Conservation (phyloP, 1,140 invertebrate species). For the Octopus bimaculoides region DNA sequence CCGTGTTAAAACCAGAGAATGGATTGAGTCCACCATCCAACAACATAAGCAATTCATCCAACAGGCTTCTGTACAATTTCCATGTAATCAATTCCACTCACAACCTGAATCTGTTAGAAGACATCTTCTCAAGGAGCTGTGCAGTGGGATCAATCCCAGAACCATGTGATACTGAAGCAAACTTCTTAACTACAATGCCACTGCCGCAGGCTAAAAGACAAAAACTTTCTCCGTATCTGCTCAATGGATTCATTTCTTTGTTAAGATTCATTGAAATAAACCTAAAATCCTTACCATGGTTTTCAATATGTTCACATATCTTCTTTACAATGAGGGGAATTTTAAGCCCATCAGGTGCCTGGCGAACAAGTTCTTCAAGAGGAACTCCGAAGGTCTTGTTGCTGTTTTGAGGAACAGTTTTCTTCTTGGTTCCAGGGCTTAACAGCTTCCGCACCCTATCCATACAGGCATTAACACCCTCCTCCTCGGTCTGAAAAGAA, state of each 20-base stretch:
- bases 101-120: background rate
- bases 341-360: constrained; percentile 28
- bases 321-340: constrained; percentile 49
- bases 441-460: constrained; percentile 47
- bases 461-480: constrained; percentile 31
- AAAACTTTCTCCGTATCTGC: too few relatives aligned
- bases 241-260: too few relatives aligned
- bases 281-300: constrained; percentile 40
- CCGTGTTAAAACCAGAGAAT: too few relatives aligned
- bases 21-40: background rate
- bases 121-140: background rate
- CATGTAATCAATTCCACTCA: background rate
- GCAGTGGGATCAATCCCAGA: too few relatives aligned
- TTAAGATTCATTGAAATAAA: too few relatives aligned
- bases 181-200: too few relatives aligned
- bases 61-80: too few relatives aligned
- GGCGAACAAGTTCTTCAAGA: constrained; percentile 45
- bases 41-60: background rate
- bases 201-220: too few relatives aligned
- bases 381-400: constrained; percentile 50
- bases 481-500: constrained; percentile 29
- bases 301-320: constrained; percentile 48
- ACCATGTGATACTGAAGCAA: too few relatives aligned
- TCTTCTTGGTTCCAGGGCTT: constrained; percentile 43
- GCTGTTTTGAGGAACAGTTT: constrained; percentile 24